Evolutionary conservation across 2,113 vertebrate genomes (phyloP), one percentile per base, ranked within the genome.

Genomic region (Uropsilus gracilis): DNA sequence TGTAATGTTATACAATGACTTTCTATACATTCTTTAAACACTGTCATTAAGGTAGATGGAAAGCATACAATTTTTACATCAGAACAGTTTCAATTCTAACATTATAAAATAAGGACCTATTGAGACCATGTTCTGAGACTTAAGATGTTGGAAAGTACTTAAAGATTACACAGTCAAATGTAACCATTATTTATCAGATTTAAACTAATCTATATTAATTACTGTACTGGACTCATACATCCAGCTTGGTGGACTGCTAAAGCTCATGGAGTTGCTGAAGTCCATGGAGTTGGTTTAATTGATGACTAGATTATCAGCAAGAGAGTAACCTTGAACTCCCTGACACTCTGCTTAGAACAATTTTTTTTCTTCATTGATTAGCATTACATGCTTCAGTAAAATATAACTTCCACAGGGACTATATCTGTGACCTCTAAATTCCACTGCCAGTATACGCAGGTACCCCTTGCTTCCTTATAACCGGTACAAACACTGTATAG

Each of bases 191-290:
- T 53, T 81, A 44, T 46, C 18, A 59, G 13, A 20, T 76, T 59
- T 83, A 83, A 94, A 57, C 46, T 57, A 75, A 81, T 32, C 34
- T 73, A 75, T 85, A 68, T 37, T 84, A 82, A 64, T 63, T 82
- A 75, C 17, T 14, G 6, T n/a, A n/a, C n/a, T n/a, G n/a, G n/a
- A n/a, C n/a, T 6, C 8, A 24, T 50, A n/a, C 3, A 32, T 81
- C 48, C 14, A 28, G 78, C 11, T 71, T 94, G 78, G 69, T 24
- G 88, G 30, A 82, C 32, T 89, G 42, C 71, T 68, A 83, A 89
- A 94, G 68, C 2, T 18, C 59, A 94, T 1, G 18, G 9, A 39
- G 26, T 28, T 76, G 24, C 68, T 53, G n/a, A n/a, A n/a, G n/a
- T n/a, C n/a, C n/a, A n/a, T n/a, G n/a, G n/a, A n/a, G n/a, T n/a